A percentile compares a stretch with the other conserved stretches of the same genome.
Conservation (phyloP, 2,113 vertebrate genomes). For the Tretioscincus oriximinensis region DNA sequence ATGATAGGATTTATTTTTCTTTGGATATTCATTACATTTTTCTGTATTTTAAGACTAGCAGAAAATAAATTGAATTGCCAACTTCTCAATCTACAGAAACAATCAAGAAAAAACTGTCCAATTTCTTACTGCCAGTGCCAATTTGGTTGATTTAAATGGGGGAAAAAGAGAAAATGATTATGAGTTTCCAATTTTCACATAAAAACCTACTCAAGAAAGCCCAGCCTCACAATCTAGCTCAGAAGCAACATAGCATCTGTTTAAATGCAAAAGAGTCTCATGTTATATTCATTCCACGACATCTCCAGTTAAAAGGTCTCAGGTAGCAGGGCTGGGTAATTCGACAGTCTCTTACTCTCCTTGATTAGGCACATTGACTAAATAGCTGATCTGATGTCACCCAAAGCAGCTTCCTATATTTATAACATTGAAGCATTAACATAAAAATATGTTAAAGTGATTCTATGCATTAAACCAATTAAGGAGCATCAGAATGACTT, state of each 20-base stretch:
- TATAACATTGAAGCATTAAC: not conserved
- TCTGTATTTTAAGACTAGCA: slow-evolving; percentile 27
- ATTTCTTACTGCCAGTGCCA: slow-evolving; percentile 36
- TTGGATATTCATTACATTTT: slow-evolving; percentile 4
- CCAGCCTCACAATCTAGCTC: not conserved
- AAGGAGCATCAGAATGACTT: no score
- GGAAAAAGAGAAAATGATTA: slow-evolving; percentile 21
- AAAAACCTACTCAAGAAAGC: slow-evolving; percentile 9
- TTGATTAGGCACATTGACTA: not conserved
- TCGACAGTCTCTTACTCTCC: no score
- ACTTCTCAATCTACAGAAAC: not conserved
- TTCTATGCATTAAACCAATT: no score
- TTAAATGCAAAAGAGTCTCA: not conserved
- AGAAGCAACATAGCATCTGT: not conserved
- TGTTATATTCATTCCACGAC: not conserved
- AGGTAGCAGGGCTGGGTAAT: not conserved
- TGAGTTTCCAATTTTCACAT: slow-evolving; percentile 22
- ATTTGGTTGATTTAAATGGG: slow-evolving; percentile 1
- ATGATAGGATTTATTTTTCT: not conserved
- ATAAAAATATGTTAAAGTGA: no score
- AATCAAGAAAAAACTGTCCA: slow-evolving; percentile 15
- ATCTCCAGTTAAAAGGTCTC: not conserved
- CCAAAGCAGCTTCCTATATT: not conserved
- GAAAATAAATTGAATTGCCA: slow-evolving; percentile 28
- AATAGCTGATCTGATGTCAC: not conserved